Percentiles rank a stretch among this genome's conserved stretches.
Conservation (phyloP, 2,888 invertebrate genomes). For the Mimas tiliae region DNA sequence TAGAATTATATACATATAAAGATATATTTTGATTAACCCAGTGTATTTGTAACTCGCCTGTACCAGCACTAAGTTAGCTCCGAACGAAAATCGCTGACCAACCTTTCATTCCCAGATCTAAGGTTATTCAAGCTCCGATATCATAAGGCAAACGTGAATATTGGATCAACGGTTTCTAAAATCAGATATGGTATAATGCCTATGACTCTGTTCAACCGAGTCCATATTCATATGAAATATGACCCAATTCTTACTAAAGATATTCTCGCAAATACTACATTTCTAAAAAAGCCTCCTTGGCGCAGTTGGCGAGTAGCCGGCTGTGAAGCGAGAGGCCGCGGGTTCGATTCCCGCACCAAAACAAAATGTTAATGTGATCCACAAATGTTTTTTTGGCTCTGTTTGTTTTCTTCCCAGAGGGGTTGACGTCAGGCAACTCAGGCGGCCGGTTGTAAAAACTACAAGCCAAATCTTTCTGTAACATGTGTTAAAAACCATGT, state of each 20-base stretch:
- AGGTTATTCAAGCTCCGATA: background rate
- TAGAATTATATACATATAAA: too few relatives aligned
- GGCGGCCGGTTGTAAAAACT: too few relatives aligned
- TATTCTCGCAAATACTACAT: background rate
- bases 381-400: too few relatives aligned
- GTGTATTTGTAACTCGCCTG: background rate
- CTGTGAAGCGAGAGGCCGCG: too few relatives aligned
- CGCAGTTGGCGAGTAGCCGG: too few relatives aligned
- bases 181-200: background rate
- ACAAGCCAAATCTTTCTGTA: too few relatives aligned
- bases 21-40: background rate
- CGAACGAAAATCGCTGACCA: conserved; percentile 1
- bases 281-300: too few relatives aligned
- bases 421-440: too few relatives aligned
- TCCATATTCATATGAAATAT: background rate
- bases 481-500: too few relatives aligned
- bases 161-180: background rate
- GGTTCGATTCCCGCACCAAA: too few relatives aligned
- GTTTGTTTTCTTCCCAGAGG: too few relatives aligned
- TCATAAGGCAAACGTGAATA: background rate
- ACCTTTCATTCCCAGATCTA: background rate
- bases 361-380: too few relatives aligned
- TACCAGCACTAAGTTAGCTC: background rate
- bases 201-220: background rate
- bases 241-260: background rate